Evolutionary conservation across 2,888 invertebrate species (phyloP), one percentile per base, ranked within the genome.

Genomic region (Empis stercorea): DNA sequence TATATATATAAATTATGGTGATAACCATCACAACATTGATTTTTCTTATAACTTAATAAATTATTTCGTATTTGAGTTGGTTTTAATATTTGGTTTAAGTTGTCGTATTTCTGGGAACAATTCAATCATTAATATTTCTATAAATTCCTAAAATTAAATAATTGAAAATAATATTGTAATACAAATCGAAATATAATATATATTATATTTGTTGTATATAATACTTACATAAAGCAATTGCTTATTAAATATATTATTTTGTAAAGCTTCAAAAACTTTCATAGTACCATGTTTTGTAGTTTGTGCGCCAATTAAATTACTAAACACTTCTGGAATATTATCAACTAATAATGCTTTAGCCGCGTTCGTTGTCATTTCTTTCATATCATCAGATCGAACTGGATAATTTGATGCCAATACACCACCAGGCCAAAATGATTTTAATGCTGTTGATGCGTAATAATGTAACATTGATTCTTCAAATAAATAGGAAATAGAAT

Each of bases 391-490:
- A 9, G 76, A 76, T 48, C 79, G 71, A 16, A 66, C 58, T 0
- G 66, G 66, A 56, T 67, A 68, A 2, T 62, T 59, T 1, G 66
- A 65, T 4, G 81, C 79, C 0, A 85, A 68, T n/a, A 79, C 77
- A 2, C 89, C 89, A 45, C 85, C 84, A 0, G 89, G 88, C 92
- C 92, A 93, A 79, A 89, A 87, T 2, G 86, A 84, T 64, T 91
- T 89, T 47, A 85, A 76, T 51, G 89, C 78, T 27, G 84, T 74
- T 48, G 85, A 81, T 42, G 85, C 81, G 65, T 92, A 93, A 65
- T 87, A 87, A 61, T 91, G 84, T 49, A 93, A 66, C 89, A 92
- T 92, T 51, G 87, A 83, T 65, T 93, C 93, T 11, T 88, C 89
- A 61, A 88, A 86, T 56, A 88, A 70, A 83, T 88, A 91, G 27